phyloP scores from a whole-genome alignment of 2,113 vertebrate genomes.

The Agapornis roseicollis region DNA sequence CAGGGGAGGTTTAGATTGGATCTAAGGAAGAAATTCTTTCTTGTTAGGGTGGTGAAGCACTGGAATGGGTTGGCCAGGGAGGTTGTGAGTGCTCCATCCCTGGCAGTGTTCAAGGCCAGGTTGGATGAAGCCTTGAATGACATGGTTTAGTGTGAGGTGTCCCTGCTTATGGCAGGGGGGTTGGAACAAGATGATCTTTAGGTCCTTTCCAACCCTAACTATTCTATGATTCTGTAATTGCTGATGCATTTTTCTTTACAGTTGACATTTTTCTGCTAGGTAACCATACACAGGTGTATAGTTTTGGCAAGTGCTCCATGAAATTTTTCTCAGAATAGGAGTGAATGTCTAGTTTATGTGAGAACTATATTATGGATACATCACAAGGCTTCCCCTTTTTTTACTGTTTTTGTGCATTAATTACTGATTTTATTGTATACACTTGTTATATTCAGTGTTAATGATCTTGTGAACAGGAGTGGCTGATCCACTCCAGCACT shows the following conservation, averaged over 20 bases:
- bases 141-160: too few relatives aligned
- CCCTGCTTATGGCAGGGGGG: too few relatives aligned
- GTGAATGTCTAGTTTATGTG: background rate
- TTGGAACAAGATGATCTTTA: too few relatives aligned
- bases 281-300: background rate
- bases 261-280: background rate
- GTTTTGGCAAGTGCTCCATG: background rate
- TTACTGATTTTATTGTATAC: background rate
- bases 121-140: too few relatives aligned
- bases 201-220: too few relatives aligned
- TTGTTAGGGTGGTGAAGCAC: too few relatives aligned
- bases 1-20: too few relatives aligned
- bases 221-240: too few relatives aligned
- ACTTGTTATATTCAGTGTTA: background rate
- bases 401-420: background rate
- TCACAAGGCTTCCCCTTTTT: background rate
- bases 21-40: too few relatives aligned
- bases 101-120: too few relatives aligned
- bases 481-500: background rate
- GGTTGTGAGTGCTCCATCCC: too few relatives aligned
- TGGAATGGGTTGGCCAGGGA: too few relatives aligned
- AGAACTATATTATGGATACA: background rate
- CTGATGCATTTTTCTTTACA: background rate
- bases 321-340: background rate
- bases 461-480: background rate